Evolutionary conservation across 1,140 invertebrate genomes (phyloP).

Genomic region (Platyura marginata): DNA sequence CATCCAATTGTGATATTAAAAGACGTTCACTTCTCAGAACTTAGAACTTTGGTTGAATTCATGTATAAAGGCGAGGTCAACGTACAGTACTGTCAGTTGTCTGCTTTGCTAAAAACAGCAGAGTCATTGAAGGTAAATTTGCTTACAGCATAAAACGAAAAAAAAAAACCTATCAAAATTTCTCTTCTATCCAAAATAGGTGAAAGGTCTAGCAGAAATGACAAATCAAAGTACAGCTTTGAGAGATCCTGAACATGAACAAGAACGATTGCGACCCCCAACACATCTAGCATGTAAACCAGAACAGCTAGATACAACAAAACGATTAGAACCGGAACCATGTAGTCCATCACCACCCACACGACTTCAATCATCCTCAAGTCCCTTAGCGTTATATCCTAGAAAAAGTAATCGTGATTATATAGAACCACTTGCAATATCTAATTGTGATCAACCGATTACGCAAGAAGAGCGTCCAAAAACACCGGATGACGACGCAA

Average conservation of each 20-base stretch:
- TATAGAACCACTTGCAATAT: background rate
- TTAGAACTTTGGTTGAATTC: constrained; percentile 82
- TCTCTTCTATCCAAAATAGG: constrained; percentile 21
- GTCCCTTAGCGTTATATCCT: constrained; percentile 4
- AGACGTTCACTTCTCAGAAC: constrained; percentile 76
- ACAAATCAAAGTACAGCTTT: constrained; percentile 50
- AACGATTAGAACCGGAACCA: constrained; percentile 9
- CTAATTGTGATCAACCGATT: background rate
- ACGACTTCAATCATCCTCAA: constrained; percentile 7
- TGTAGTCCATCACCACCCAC: constrained; percentile 21
- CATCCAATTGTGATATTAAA: constrained; percentile 87
- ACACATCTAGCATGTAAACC: constrained; percentile 10
- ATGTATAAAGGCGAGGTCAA: constrained; percentile 94
- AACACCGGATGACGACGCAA: constrained; percentile 3
- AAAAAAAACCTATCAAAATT: background rate
- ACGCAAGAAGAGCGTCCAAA: background rate
- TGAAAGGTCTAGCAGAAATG: constrained; percentile 82
- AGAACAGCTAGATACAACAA: constrained; percentile 3
- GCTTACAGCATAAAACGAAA: background rate
- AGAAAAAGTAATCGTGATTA: constrained; percentile 1
- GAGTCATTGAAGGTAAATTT: constrained; percentile 63
- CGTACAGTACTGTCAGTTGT: constrained; percentile 81
- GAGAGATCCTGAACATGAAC: constrained; percentile 22
- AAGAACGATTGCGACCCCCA: constrained; percentile 21
- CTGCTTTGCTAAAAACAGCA: constrained; percentile 77